A percentile compares a stretch with the other conserved stretches of the same genome.
Conservation (phyloP, 2,113 vertebrate genomes). For the Puffinus mauretanicus region DNA sequence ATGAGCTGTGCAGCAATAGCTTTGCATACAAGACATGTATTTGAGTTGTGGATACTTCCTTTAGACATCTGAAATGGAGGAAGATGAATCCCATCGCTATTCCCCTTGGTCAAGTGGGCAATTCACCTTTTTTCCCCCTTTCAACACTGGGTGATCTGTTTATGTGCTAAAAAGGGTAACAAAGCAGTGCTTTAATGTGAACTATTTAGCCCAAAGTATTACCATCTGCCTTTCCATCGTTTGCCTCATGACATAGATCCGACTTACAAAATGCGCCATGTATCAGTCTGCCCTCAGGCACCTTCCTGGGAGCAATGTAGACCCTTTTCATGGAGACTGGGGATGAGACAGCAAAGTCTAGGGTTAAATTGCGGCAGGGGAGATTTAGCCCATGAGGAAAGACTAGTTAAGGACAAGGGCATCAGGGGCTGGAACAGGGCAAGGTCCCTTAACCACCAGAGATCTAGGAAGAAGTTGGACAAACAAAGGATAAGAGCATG, state of each 20-base stretch:
- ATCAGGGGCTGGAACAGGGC: background rate
- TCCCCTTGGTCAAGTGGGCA: background rate
- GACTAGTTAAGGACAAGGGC: background rate
- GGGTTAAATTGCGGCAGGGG: accelerated
- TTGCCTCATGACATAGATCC: background rate
- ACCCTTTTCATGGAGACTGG: background rate
- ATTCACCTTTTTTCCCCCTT: background rate
- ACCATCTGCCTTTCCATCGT: background rate
- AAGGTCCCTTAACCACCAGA: background rate
- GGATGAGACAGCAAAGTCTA: background rate
- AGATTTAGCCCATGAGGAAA: background rate
- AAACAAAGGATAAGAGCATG: too few relatives aligned
- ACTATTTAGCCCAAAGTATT: background rate
- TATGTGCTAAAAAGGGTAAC: background rate
- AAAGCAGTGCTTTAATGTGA: background rate
- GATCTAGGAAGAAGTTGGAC: too few relatives aligned
- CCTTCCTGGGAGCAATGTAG: background rate
- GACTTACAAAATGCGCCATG: background rate
- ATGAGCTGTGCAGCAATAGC: background rate
- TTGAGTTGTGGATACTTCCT: background rate
- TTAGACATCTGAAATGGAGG: background rate
- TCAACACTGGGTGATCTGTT: background rate
- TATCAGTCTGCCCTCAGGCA: background rate
- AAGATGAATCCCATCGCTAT: background rate
- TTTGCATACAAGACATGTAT: background rate